Evolutionary conservation across 2,113 vertebrate species (phyloP), one percentile per base, ranked within the genome.

Genomic region (Hiodon tergisus): DNA sequence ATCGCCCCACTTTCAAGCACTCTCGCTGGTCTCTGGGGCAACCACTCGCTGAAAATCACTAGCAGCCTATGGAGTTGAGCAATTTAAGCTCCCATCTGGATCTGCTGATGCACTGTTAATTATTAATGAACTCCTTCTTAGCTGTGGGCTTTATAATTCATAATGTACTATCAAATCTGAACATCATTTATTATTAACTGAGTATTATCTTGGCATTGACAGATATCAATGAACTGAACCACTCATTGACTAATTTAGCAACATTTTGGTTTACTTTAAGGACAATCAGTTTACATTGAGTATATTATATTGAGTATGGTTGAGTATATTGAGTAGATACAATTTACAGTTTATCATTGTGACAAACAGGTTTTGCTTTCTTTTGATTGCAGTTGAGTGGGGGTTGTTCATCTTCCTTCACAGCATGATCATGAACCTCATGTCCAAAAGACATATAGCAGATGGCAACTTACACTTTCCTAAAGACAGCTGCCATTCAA

Each of bases 51-150:
- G 79, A 87, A 87, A 85, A 92, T 92, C 90, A 92, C 92, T 88
- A 87, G 85, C 85, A 66, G 83, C 84, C 89, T 89, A 88, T 85
- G 86, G 84, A 87, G 87, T 92, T 93, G 90, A 92, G 93, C 92
- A 92, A 88, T 87, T 87, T 88, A 93, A 93, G 89, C 92, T 89
- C 89, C 90, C 92, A 87, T 77, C 72, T 90, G 91, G 92, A 82
- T 87, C 87, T 90, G 88, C 89, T 92, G 90, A 90, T 92, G 91
- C 86, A 75, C 81, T 85, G 84, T 94, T 90, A 89, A 94, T 94
- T 93, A 93, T 94, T 94, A 88, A 94, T 94, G 87, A 90, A 77
- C 83, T 84, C 62, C 47, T 65, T 65, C 62, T 9, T 16, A 46
- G 62, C 6, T 65, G 62, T 46, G 16, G 62, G 1, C 62, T 65